Conservation (phyloP, 2,888 invertebrate genomes). For the Trypoxylon attenuatum region DNA sequence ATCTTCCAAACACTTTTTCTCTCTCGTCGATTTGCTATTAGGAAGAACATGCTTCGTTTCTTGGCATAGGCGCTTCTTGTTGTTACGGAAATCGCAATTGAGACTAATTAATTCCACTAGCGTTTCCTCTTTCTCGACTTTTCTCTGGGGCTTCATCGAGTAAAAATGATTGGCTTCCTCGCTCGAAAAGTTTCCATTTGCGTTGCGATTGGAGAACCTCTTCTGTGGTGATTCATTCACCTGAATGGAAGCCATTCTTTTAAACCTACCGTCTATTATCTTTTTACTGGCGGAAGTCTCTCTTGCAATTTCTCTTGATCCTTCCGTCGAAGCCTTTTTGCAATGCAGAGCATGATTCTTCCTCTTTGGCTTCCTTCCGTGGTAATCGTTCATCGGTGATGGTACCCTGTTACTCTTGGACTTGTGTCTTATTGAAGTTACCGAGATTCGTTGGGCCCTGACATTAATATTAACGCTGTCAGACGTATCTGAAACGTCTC, state of each 20-base stretch:
- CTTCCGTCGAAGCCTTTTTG: not conserved
- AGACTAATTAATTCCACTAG: not conserved
- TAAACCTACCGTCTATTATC: not conserved
- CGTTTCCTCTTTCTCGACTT: not conserved
- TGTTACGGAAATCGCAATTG: too few relatives aligned
- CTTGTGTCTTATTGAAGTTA: constrained; percentile 24
- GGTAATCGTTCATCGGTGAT: not conserved
- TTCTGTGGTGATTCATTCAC: not conserved
- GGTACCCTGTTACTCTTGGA: not conserved
- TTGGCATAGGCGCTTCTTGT: too few relatives aligned
- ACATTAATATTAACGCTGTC: constrained; percentile 8
- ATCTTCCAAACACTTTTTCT: too few relatives aligned
- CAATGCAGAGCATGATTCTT: not conserved
- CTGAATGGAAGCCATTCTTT: not conserved
- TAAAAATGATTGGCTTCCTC: not conserved
- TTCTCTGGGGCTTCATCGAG: not conserved
- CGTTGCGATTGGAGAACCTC: not conserved
- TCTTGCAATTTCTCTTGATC: too few relatives aligned
- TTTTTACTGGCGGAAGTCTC: not conserved
- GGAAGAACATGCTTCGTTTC: too few relatives aligned
- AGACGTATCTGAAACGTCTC: constrained; percentile 18
- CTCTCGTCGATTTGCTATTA: too few relatives aligned
- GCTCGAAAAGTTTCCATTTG: not conserved
- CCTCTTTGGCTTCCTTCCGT: not conserved
- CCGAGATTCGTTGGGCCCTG: not conserved